Percentiles rank a stretch among this genome's conserved stretches.
Conservation (phyloP, 2,888 invertebrate species). For the Leptopterna dolabrata region DNA sequence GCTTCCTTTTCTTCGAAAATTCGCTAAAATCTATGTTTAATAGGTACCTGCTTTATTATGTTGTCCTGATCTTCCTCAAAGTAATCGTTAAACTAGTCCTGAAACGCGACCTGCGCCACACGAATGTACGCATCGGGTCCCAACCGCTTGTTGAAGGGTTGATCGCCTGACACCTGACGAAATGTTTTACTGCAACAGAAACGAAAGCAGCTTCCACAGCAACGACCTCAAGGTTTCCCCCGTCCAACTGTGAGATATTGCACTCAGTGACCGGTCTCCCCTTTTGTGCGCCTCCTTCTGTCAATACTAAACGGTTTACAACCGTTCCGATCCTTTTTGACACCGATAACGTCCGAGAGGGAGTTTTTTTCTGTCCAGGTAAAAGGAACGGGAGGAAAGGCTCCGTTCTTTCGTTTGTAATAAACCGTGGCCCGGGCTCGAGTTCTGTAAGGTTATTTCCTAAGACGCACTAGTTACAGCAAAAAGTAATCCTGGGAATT, state of each 20-base stretch:
- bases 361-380: not conserved
- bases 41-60: no score
- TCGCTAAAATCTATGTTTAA: no score
- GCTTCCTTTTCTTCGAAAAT: no score
- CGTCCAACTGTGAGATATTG: not conserved
- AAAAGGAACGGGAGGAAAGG: not conserved
- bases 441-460: no score
- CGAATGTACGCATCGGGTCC: no score
- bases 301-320: slow-evolving; percentile 7
- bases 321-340: not conserved
- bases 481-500: no score
- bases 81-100: no score
- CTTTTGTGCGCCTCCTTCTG: not conserved
- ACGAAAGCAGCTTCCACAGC: not conserved
- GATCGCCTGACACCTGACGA: not conserved
- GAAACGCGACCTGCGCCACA: no score
- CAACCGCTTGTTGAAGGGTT: no score
- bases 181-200: not conserved
- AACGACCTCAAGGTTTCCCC: not conserved
- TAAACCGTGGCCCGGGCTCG: no score
- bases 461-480: no score
- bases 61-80: no score
- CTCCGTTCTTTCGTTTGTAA: not conserved
- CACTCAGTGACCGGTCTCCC: not conserved
- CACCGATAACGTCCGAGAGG: not conserved